Evolutionary conservation across 2,888 invertebrate species (phyloP).

Genomic region (Athetis lepigone): DNA sequence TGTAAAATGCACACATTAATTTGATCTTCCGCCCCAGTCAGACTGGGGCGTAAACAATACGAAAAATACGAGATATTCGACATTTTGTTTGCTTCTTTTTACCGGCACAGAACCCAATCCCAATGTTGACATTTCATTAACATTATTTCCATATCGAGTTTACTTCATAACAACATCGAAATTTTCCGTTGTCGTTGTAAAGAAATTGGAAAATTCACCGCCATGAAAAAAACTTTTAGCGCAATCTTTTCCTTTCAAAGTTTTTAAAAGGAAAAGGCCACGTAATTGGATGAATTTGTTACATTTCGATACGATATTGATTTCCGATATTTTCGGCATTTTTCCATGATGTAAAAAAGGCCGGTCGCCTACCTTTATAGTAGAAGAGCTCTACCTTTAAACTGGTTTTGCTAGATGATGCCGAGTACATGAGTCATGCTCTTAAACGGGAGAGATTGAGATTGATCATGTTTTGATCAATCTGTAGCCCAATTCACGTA

Average conservation of each 20-base stretch:
- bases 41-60: too few species aligned
- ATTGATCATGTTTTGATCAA: too few species aligned
- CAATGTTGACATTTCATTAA: constrained; percentile 13
- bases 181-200: constrained; percentile 9
- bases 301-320: constrained; percentile 38
- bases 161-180: constrained; percentile 9
- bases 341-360: constrained; percentile 5
- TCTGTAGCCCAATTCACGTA: too few species aligned
- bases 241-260: constrained; percentile 42
- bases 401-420: too few species aligned
- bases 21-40: too few species aligned
- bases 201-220: constrained; percentile 23
- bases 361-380: too few species aligned
- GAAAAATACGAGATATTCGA: neutral
- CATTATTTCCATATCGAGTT: neutral
- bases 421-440: too few species aligned
- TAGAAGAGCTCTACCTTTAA: too few species aligned
- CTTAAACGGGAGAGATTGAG: too few species aligned
- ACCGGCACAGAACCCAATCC: neutral
- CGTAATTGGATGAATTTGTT: constrained; percentile 54
- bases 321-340: constrained; percentile 47
- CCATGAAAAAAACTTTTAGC: constrained; percentile 28
- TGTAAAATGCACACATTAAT: too few species aligned
- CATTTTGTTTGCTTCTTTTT: neutral
- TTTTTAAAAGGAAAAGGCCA: constrained; percentile 37